Base-by-base conservation (phyloP, 2,797 vertebrate species). In the Paguma larvata region DNA sequence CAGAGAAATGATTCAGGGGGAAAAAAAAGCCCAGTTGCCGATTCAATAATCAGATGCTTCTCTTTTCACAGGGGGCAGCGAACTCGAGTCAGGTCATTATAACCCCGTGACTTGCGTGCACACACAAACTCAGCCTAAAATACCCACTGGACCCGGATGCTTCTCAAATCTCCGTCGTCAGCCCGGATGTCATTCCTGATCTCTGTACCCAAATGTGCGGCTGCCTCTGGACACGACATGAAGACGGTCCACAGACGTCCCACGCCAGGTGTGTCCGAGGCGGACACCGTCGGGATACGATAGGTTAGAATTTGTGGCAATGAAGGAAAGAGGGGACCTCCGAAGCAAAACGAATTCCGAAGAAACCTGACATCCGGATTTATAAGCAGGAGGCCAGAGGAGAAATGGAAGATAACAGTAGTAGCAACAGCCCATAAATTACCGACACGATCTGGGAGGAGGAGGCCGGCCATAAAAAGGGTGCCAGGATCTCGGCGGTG, bases 381-480 rank as follows among this genome's bases (percentile, higher is more conserved):
- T 96, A 97, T 85, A 96, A 96, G 91, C 83, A 89, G 56, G 63
- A 96, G 94, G 95, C 67, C 97, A 97, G 91, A 97, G 96, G 95
- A 97, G 94, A 93, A 96, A 91, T 1, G n/a, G 85, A 79, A 93
- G 94, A 97, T 95, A 94, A 94, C 63, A 82, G 82, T 80, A 38
- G 59, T 1, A 53, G 89, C 85, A 95, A 85, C 65, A 25, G 73
- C 86, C 72, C 27, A 91, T 96, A 96, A 96, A 95, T 97, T 75
- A 92, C 73, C 0, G 14, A 11, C 77, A 3, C 2, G 5, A 13
- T 41, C 62, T 73, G 16, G 44, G 75, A 87, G 34, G 63, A 88
- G 59, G 46, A 80, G 51, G 73, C 16, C 8, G 30, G 48, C 53
- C 34, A 51, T 56, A 46, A 93, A 95, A 85, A 4, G 14, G 67